These are phyloP conservation scores for Zaprionus taronus DNA, from an alignment of 1,140 invertebrate genomes.

Conservation along the genomic window DNA sequence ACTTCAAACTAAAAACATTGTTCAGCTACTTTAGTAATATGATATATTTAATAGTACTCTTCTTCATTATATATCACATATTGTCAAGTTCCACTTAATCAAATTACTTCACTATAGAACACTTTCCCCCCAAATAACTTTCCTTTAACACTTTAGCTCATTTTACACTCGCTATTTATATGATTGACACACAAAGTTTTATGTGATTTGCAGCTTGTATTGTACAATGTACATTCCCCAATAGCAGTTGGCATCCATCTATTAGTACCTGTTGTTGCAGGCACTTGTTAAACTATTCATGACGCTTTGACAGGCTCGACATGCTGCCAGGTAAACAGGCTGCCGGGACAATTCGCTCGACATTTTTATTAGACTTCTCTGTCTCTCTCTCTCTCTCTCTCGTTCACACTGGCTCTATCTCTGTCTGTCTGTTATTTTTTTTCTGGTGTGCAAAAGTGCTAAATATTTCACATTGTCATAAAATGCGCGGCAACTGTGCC, in stretches of 20 bases:
- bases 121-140: not conserved
- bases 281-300: slow-evolving; percentile 19
- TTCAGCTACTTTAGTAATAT: too few relatives aligned
- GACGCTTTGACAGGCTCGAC: slow-evolving; percentile 28
- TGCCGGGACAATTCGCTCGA: slow-evolving; percentile 63
- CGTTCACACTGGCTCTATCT: not conserved
- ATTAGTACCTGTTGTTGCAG: slow-evolving; percentile 6
- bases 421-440: slow-evolving; percentile 24
- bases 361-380: slow-evolving; percentile 64
- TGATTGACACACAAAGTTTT: not conserved
- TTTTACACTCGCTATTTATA: not conserved
- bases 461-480: slow-evolving; percentile 81
- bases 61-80: too few relatives aligned
- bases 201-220: not conserved
- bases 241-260: not conserved
- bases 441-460: slow-evolving; percentile 55
- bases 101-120: not conserved
- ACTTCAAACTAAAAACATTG: too few relatives aligned
- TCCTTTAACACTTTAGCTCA: not conserved
- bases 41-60: too few relatives aligned
- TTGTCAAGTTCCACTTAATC: too few relatives aligned
- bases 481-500: slow-evolving; percentile 48
- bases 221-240: not conserved
- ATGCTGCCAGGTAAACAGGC: slow-evolving; percentile 12
- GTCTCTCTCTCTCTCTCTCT: not conserved